Evolutionary conservation across 2,113 vertebrate genomes (phyloP).

Genomic region (Drymodes brunneopygia): DNA sequence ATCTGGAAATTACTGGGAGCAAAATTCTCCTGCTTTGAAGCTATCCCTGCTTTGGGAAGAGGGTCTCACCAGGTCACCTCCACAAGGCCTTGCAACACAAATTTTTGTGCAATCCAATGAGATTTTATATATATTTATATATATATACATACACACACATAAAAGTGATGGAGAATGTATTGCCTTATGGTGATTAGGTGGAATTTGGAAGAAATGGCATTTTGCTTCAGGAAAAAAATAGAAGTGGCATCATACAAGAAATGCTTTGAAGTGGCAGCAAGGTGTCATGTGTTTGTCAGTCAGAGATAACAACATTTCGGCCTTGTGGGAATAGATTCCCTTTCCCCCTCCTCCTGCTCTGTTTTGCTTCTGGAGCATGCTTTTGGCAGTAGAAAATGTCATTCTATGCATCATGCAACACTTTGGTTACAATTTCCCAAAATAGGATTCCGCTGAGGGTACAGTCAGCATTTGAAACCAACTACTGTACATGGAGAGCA

Average conservation of each 20-base stretch:
- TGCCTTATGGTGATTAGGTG: slow-evolving; percentile 33
- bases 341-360: background rate
- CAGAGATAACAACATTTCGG: slow-evolving; percentile 20
- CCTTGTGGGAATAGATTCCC: background rate
- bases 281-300: slow-evolving; percentile 13
- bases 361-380: slow-evolving; percentile 36
- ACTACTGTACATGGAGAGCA: background rate
- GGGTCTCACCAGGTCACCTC: background rate
- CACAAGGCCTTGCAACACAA: background rate
- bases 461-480: slow-evolving; percentile 18
- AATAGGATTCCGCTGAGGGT: slow-evolving; percentile 1
- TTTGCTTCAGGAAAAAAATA: slow-evolving; percentile 14
- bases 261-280: slow-evolving; percentile 44
- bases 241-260: background rate
- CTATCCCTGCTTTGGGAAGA: background rate
- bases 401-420: background rate
- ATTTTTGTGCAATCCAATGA: background rate
- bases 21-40: background rate
- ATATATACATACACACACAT: fast-evolving
- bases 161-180: background rate
- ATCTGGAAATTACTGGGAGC: background rate
- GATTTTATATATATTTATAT: fast-evolving
- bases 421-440: background rate
- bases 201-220: slow-evolving; percentile 14
- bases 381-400: slow-evolving; percentile 53